Base-by-base conservation (phyloP, 2,113 vertebrate genomes). In the Hassar affinis region DNA sequence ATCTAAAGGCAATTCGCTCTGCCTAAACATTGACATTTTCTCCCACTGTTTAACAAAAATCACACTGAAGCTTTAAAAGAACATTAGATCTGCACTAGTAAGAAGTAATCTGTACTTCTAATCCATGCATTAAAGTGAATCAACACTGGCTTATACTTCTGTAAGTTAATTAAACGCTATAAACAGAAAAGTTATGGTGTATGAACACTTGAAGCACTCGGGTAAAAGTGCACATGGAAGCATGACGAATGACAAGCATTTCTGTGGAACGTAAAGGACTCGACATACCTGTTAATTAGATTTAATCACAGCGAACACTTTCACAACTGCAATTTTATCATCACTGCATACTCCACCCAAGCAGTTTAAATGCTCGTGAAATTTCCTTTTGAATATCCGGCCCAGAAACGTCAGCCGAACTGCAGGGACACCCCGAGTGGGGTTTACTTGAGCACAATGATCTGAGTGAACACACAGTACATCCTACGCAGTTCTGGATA, bases 401-500 rank as follows among this genome's bases (percentile, higher is more conserved):
- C 18, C 17, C 35, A 79, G 11, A 27, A 83, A 61, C 77, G 20
- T 51, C 18, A 35, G 15, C 15, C n/a, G 12, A 59, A 42, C 25
- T 2, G 33, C 35, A 25, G 62, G 1, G 42, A 14, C 52, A 74
- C 17, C 56, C 47, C 56, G 20, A 81, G 47, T 1, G n/a, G 12
- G 35, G 30, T 49, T 51, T 54, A 47, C 57, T 33, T 30, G 85
- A 54, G 49, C 54, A 62, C 15, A 82, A 66, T 27, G 69, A 88
- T 71, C 79, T 42, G 12, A 82, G 79, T 52, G 20, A 42, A 78
- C 54, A 68, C 49, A 59, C 27, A 33, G 33, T 8, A 30, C 38
- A 14, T 25, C 33, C 14, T 42, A 51, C 76, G 45, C 27, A n/a
- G 17, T 20, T 69, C 74, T 80, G 74, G 22, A 77, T 72, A 82